phyloP scores from a whole-genome alignment of 37 sponge, comb jelly and placozoan species.

The Halisarca cf. caerulea region DNA sequence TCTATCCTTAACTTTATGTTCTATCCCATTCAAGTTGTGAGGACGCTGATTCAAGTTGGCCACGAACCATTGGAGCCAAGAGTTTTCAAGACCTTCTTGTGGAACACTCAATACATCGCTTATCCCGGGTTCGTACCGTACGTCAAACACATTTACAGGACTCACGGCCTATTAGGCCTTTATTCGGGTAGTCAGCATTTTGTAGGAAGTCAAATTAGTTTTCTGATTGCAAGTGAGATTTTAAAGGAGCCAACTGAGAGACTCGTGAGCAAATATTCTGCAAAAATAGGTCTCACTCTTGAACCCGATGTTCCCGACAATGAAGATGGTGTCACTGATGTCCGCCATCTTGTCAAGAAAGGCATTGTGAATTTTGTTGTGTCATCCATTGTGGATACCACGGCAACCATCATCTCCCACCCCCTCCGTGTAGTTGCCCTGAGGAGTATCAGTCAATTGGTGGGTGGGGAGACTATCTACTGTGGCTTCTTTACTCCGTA shows the following conservation, averaged over 20 bases:
- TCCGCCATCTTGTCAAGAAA: not conserved
- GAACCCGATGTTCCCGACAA: not conserved
- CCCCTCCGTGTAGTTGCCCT: constrained; percentile 29
- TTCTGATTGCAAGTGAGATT: not conserved
- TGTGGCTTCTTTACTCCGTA: not conserved
- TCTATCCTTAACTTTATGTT: not conserved
- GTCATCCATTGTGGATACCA: constrained; percentile 3
- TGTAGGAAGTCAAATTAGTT: not conserved
- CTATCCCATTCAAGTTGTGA: constrained; percentile 23
- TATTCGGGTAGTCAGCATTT: constrained; percentile 2
- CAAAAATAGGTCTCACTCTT: not conserved
- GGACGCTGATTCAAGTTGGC: constrained; percentile 20
- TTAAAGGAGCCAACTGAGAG: not conserved
- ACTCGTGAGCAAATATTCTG: not conserved
- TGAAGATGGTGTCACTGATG: not conserved
- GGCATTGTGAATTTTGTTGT: not conserved
- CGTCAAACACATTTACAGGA: not conserved
- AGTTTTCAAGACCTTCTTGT: not conserved
- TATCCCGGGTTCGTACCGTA: constrained; percentile 3
- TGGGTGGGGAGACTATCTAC: constrained; percentile 38
- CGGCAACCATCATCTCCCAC: not conserved
- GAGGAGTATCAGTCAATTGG: constrained; percentile 10
- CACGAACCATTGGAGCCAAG: constrained; percentile 22
- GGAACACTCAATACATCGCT: not conserved
- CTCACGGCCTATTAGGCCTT: not conserved